These are phyloP conservation scores for Crossocerus cetratus DNA, from an alignment of 2,888 invertebrate genomes.

Conservation along the genomic window DNA sequence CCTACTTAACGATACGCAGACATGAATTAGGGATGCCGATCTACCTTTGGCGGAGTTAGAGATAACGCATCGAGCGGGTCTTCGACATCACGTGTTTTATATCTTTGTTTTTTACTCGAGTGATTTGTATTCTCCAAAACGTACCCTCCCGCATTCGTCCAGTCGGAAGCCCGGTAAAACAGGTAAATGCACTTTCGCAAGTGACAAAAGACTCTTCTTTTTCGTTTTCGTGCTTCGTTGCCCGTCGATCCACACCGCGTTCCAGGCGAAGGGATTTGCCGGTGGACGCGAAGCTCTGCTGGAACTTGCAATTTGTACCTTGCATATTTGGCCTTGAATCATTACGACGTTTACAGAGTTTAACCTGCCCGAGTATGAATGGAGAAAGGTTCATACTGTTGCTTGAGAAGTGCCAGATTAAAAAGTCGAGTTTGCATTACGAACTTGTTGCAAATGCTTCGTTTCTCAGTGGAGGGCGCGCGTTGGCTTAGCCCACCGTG, in stretches of 20 bases:
- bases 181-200: slow-evolving; percentile 19
- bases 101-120: slow-evolving; percentile 69
- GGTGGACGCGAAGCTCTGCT: slow-evolving; percentile 26
- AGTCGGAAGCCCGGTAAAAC: slow-evolving; percentile 24
- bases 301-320: slow-evolving; percentile 28
- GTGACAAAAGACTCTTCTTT: slow-evolving; percentile 10
- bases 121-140: slow-evolving; percentile 63
- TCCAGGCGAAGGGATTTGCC: slow-evolving; percentile 25
- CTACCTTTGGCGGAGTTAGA: slow-evolving; percentile 37
- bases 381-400: neutral
- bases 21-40: slow-evolving; percentile 8
- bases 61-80: slow-evolving; percentile 48
- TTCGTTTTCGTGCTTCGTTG: slow-evolving; percentile 29
- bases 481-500: slow-evolving; percentile 22
- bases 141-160: slow-evolving; percentile 37
- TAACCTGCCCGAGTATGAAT: slow-evolving; percentile 10
- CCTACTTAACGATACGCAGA: slow-evolving; percentile 45
- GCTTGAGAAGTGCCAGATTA: neutral
- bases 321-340: neutral
- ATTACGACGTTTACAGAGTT: neutral
- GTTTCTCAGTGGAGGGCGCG: slow-evolving; percentile 28
- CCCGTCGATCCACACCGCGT: slow-evolving; percentile 18
- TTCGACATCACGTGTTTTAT: slow-evolving; percentile 61
- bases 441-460: slow-evolving; percentile 31
- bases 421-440: slow-evolving; percentile 29